Base-by-base conservation (phyloP, 2,113 vertebrate species). In the Thymallus thymallus region DNA sequence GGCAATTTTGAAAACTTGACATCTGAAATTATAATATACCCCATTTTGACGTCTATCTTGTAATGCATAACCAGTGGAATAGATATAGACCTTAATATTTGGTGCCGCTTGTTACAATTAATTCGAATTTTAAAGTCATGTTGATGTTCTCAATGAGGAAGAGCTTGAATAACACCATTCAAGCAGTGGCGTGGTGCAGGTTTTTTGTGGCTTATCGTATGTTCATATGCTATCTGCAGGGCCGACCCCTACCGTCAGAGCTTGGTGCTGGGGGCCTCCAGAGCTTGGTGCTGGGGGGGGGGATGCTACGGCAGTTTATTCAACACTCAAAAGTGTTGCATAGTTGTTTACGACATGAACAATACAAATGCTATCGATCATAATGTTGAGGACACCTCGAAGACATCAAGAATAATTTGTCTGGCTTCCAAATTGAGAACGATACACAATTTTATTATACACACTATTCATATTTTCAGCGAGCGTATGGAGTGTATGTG, bases 1-100 rank as follows among this genome's bases (percentile, higher is more conserved):
- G 74, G 84, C 89, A 89, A 88, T 91, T 91, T 89, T 41, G 35
- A 9, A 41, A 12, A 41, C 35, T 41, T 41, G 35, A 41, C 9
- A 9, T 41, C 35, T 41, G 35, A 41, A 41, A 41, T 10, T 2
- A 41, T 41, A 41, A 41, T 41, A 41, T 41, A 41, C 35, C 35
- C 9, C 35, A 41, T 41, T 10, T 41, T 41, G 35, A 41, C 9
- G 9, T 41, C 35, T 41, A 41, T 12, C 35, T 41, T 41, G 9
- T 41, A 41, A 41, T 41, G 35, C 2, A 41, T 41, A 41, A 41
- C 10, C 35, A 41, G 35, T 41, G 35, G 10, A 41, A 41, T 41
- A 41, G 35, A 41, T 41, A 41, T 41, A 10, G 35, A 41, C 9
- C 35, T 41, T 41, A 41, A 41, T 41, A 41, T 41, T 41, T 41